These are phyloP conservation scores for Amblyteles armatorius DNA, from an alignment of 2,888 invertebrate species.

Conservation along the genomic window DNA sequence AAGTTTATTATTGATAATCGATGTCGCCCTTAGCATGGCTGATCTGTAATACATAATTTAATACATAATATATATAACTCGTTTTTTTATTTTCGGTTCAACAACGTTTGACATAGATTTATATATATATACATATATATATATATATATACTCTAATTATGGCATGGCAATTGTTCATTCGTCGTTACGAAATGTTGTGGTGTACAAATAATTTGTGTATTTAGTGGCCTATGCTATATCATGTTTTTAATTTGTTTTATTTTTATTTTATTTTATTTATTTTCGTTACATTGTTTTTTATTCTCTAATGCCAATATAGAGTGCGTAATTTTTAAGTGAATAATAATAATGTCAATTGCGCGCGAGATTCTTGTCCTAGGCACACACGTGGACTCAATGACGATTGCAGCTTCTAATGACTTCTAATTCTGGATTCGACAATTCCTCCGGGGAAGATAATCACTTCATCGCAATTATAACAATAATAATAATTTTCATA, in stretches of 20 bases:
- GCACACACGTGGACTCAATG: slow-evolving; percentile 58
- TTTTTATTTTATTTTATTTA: slow-evolving; percentile 33
- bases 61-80: slow-evolving; percentile 73
- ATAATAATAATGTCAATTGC: slow-evolving; percentile 42
- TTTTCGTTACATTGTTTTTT: slow-evolving; percentile 34
- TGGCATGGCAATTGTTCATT: slow-evolving; percentile 80
- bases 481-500: slow-evolving; percentile 21
- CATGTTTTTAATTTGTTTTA: slow-evolving; percentile 54
- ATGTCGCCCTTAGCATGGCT: slow-evolving; percentile 84
- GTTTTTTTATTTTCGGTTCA: slow-evolving; percentile 70
- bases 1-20: slow-evolving; percentile 78
- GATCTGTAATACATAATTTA: slow-evolving; percentile 78
- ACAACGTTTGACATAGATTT: slow-evolving; percentile 70
- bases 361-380: slow-evolving; percentile 49
- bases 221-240: slow-evolving; percentile 74
- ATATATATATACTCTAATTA: slow-evolving; percentile 71
- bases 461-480: slow-evolving; percentile 22
- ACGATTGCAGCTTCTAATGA: slow-evolving; percentile 66
- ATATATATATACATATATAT: slow-evolving; percentile 40
- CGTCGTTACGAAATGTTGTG: slow-evolving; percentile 72
- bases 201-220: slow-evolving; percentile 74
- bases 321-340: slow-evolving; percentile 67
- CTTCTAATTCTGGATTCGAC: slow-evolving; percentile 31
- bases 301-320: slow-evolving; percentile 59
- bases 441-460: slow-evolving; percentile 11